Evolutionary conservation across 1,140 invertebrate genomes (phyloP), one percentile per base, ranked within the genome.

Genomic region (Leptopilina boulardi): DNA sequence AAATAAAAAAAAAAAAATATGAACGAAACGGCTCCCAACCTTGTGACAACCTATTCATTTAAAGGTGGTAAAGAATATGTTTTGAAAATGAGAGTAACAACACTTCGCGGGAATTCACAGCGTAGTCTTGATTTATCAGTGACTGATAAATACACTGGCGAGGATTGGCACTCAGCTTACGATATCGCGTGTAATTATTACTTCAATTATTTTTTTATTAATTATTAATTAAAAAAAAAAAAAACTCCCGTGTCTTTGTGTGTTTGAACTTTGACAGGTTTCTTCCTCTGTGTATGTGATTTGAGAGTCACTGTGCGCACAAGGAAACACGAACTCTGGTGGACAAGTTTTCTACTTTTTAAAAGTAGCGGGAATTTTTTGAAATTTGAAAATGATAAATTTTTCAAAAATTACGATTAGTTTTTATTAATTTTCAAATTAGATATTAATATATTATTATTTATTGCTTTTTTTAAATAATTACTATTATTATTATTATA

Each of bases 161-260:
- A 93, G 85, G 90, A 91, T 83, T 93, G 92, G 92, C 89, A 88
- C 75, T 92, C 91, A n/a, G 88, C 86, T 30, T 92, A 92, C 70
- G 92, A 92, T 78, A 82, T 84, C 15, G 86, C 90, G 77, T 91
- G 92, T 92, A 83, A 75, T 88, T 86, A 74, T 44, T 74, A 23
- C 72, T 71, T 51, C 56, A 13, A 11, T n/a, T 15, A 10, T 15
- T 47, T 47, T 13, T 41, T 41, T 41, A 5, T 4, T 5, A 41
- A 41, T 11, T 42, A 13, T 42, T 42, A 42, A 11, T 38, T 38
- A 4, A 38, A 3, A 13, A 44, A 15, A 44, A 44, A 44, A 44
- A 44, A 44, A 15, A 13, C 34, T 38, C 34, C 3, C 34, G 2
- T 44, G 1, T n/a, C 15, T 44, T n/a, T n/a, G n/a, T n/a, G n/a